Conservation (phyloP, 2,113 vertebrate species). For the Gavia stellata region DNA sequence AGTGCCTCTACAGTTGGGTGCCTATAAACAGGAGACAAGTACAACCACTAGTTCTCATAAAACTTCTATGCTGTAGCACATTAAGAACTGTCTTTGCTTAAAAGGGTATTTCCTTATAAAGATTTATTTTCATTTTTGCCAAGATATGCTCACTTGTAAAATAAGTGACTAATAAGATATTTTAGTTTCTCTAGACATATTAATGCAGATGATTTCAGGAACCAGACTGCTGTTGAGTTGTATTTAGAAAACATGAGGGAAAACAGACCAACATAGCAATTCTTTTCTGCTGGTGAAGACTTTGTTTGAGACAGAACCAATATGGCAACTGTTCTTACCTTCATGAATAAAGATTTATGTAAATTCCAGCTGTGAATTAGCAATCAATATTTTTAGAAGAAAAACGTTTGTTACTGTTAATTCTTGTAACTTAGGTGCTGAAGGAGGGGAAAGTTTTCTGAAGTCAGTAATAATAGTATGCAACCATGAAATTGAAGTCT, state of each 20-base stretch:
- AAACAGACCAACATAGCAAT: not conserved
- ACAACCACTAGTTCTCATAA: not conserved
- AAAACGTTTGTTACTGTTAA: not conserved
- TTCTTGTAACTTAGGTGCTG: not conserved
- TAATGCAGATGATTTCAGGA: not conserved
- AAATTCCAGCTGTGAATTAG: not conserved
- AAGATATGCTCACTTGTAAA: not conserved
- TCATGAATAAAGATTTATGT: not conserved
- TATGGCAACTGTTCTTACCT: not conserved
- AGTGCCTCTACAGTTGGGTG: not conserved
- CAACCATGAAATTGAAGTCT: not conserved
- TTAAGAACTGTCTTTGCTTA: not conserved
- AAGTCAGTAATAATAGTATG: not conserved
- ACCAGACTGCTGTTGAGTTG: not conserved
- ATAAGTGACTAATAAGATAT: not conserved
- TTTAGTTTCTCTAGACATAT: not conserved
- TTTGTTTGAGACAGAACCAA: not conserved
- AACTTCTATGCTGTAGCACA: not conserved
- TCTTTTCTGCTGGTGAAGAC: not conserved
- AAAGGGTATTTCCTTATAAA: not conserved
- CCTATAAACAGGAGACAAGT: not conserved
- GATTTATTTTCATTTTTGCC: not conserved
- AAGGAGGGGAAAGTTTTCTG: not conserved
- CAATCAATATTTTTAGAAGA: not conserved
- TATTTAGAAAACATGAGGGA: conserved; percentile 12